Conservation (phyloP, 2,113 vertebrate species). For the Scomber colias region DNA sequence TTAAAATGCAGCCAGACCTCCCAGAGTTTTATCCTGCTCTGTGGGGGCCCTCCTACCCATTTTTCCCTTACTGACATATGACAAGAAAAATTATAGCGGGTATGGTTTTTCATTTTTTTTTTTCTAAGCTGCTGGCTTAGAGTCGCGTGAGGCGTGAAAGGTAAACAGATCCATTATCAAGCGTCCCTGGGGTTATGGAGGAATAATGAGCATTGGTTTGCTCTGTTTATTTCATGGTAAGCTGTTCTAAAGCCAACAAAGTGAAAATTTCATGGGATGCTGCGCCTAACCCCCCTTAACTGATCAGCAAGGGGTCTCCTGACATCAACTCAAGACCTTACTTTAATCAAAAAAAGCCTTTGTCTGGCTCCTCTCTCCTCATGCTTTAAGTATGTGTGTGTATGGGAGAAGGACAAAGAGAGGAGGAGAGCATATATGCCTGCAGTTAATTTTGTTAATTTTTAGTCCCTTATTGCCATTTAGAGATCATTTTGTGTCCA, state of each 20-base stretch:
- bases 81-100: constrained; percentile 36
- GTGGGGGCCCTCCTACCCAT: constrained; percentile 31
- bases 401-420: not conserved
- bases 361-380: constrained; percentile 10
- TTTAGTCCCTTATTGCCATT: not conserved
- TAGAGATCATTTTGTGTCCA: not conserved
- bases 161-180: constrained; percentile 36
- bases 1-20: constrained; percentile 65
- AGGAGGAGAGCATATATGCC: not conserved
- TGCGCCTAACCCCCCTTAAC: not conserved
- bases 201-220: constrained; percentile 24
- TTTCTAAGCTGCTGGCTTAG: constrained; percentile 12
- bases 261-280: constrained; percentile 6
- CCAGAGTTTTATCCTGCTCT: constrained; percentile 46
- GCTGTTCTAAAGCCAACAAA: not conserved
- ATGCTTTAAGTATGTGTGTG: constrained; percentile 21
- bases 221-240: constrained; percentile 32
- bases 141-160: not conserved
- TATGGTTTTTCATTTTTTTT: constrained; percentile 23
- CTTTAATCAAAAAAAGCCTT: constrained; percentile 38
- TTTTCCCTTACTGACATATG: constrained; percentile 36
- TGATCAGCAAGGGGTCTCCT: constrained; percentile 13
- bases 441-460: not conserved
- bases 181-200: constrained; percentile 11
- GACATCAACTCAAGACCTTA: constrained; percentile 20